Conservation (phyloP, 2,888 invertebrate species). For the Campopleginae sp. region DNA sequence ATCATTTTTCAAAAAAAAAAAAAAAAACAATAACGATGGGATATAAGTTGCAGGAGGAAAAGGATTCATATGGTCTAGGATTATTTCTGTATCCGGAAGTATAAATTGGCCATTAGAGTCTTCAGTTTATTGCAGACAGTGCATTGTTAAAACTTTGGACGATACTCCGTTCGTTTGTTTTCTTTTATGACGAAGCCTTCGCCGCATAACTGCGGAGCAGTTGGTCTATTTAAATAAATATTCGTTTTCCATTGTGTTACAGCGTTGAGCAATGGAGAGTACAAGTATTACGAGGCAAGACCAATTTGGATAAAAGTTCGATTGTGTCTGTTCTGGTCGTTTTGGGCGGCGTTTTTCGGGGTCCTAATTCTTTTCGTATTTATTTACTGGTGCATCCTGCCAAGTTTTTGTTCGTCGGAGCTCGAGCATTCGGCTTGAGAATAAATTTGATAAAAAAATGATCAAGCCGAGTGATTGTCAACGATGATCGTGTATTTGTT, state of each 20-base stretch:
- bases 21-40: too few relatives aligned
- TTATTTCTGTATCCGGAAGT: too few relatives aligned
- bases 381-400: slow-evolving; percentile 70
- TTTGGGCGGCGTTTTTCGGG: slow-evolving; percentile 75
- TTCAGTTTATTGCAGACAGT: not conserved
- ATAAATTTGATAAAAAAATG: not conserved
- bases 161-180: not conserved
- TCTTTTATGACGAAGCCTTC: not conserved
- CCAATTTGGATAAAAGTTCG: slow-evolving; percentile 77
- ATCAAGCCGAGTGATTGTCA: not conserved
- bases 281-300: slow-evolving; percentile 71
- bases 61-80: too few relatives aligned
- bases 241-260: slow-evolving; percentile 38
- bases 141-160: not conserved
- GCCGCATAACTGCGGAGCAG: not conserved
- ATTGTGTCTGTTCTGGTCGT: slow-evolving; percentile 77
- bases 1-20: too few relatives aligned
- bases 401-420: slow-evolving; percentile 60
- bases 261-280: slow-evolving; percentile 72
- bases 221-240: not conserved
- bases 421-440: slow-evolving; percentile 33
- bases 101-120: not conserved
- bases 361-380: slow-evolving; percentile 73
- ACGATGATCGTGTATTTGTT: slow-evolving; percentile 8
- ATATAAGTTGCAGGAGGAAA: too few relatives aligned